A percentile compares a stretch with the other conserved stretches of the same genome.
Evolutionary conservation across 2,888 invertebrate genomes (phyloP).

Genomic region (Platynereis dumerilii): DNA sequence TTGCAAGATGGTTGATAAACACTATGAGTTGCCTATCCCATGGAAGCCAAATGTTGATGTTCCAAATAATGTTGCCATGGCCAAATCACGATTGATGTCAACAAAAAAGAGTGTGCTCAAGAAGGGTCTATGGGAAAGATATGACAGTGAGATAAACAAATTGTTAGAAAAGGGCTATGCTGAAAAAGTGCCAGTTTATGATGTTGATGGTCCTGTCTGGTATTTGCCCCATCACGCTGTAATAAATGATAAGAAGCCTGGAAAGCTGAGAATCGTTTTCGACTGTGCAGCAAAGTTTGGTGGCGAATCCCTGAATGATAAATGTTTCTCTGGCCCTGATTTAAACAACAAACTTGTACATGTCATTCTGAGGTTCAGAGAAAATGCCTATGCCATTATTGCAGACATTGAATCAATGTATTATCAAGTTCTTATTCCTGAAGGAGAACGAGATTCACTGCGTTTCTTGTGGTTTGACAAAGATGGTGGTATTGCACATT

Average conservation of each 20-base stretch:
- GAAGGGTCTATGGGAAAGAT: no score
- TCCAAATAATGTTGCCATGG: no score
- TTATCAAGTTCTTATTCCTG: slow-evolving; percentile 26
- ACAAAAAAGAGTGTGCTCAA: no score
- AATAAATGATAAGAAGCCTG: slow-evolving; percentile 25
- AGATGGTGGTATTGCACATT: slow-evolving; percentile 10
- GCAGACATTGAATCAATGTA: slow-evolving; percentile 37
- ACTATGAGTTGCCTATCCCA: no score
- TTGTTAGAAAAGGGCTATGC: slow-evolving; percentile 12
- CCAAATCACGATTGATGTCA: no score
- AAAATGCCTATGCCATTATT: slow-evolving; percentile 27
- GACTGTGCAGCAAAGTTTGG: slow-evolving; percentile 29
- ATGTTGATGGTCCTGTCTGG: slow-evolving; percentile 3
- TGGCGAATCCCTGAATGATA: slow-evolving; percentile 29
- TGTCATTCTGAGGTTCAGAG: slow-evolving; percentile 26
- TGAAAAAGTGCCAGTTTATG: slow-evolving; percentile 11
- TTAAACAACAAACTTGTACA: slow-evolving; percentile 27
- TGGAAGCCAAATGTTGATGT: no score
- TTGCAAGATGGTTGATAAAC: no score
- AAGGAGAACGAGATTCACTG: slow-evolving; percentile 20
- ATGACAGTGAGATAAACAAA: slow-evolving; percentile 1
- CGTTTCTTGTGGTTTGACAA: slow-evolving; percentile 32
- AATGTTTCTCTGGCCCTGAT: slow-evolving; percentile 31
- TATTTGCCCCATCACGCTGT: slow-evolving; percentile 30
- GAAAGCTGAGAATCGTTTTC: slow-evolving; percentile 31